Percentiles rank a stretch among this genome's conserved stretches.
phyloP scores from a whole-genome alignment of 2,113 vertebrate species.

The Turnix velox region DNA sequence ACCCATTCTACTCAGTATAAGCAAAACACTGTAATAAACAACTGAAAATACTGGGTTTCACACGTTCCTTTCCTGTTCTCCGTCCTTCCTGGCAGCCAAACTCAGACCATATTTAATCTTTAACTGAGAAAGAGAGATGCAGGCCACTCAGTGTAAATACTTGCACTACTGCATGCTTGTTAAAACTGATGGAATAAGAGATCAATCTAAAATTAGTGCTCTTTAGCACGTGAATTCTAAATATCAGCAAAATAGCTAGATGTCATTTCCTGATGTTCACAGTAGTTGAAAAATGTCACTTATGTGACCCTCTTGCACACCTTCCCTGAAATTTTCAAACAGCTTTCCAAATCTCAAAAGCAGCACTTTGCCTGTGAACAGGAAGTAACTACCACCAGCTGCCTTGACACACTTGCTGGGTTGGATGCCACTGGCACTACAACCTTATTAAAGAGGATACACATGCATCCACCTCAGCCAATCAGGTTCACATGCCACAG shows the following conservation, averaged over 20 bases:
- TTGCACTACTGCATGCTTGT: not conserved
- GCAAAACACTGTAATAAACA: not conserved
- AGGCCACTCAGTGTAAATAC: not conserved
- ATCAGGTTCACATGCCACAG: not conserved
- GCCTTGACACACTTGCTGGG: not conserved
- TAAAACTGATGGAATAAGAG: not conserved
- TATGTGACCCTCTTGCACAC: not conserved
- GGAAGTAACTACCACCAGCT: not conserved
- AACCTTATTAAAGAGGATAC: not conserved
- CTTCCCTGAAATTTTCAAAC: not conserved
- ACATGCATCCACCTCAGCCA: not conserved
- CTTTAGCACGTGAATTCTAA: not conserved
- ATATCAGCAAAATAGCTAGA: not conserved
- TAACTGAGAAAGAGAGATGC: not conserved
- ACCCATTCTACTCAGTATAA: not conserved
- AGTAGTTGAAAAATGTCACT: not conserved
- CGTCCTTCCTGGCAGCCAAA: not conserved
- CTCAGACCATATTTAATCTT: not conserved
- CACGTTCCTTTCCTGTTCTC: not conserved
- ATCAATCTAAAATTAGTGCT: not conserved
- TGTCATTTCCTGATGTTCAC: not conserved
- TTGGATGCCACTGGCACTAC: rapidly evolving
- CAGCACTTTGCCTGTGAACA: not conserved
- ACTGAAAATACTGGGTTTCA: not conserved
- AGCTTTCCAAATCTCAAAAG: not conserved